phyloP scores from a whole-genome alignment of 2,113 vertebrate species.

The Barbus barbus region DNA sequence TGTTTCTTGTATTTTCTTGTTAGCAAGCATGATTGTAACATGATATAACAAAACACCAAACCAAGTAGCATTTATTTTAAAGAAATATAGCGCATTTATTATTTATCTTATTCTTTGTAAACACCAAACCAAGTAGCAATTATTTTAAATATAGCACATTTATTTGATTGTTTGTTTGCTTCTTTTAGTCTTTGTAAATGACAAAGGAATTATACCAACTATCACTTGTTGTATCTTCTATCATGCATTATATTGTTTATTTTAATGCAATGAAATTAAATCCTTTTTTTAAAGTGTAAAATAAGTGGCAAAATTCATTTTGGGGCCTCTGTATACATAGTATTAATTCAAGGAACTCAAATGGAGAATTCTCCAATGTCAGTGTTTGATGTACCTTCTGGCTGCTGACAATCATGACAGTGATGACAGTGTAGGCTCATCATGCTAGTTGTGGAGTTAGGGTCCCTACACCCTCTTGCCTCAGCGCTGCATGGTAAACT shows the following conservation, averaged over 20 bases:
- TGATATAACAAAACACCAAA: too few species aligned
- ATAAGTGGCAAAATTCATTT: neutral
- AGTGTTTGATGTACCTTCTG: constrained; percentile 45
- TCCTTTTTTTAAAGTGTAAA: neutral
- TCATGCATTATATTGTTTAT: neutral
- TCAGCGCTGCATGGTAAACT: constrained; percentile 76
- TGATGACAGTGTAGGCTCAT: constrained; percentile 18
- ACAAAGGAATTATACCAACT: neutral
- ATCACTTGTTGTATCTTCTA: neutral
- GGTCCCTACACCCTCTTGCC: constrained; percentile 46
- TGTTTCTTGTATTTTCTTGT: too few species aligned
- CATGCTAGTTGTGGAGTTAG: constrained; percentile 45
- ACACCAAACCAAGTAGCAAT: too few species aligned
- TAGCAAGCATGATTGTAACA: too few species aligned
- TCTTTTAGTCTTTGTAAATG: too few species aligned
- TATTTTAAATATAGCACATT: too few species aligned
- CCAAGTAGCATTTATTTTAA: too few species aligned
- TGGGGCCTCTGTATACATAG: neutral
- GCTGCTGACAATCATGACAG: constrained; percentile 49
- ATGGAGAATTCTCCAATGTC: constrained; percentile 20
- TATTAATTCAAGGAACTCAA: neutral
- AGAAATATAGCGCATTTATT: too few species aligned
- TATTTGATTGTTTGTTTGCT: too few species aligned
- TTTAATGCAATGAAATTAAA: neutral
- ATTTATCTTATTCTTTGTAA: neutral